phyloP scores from a whole-genome alignment of 1,140 invertebrate species.

The Spodoptera frugiperda region DNA sequence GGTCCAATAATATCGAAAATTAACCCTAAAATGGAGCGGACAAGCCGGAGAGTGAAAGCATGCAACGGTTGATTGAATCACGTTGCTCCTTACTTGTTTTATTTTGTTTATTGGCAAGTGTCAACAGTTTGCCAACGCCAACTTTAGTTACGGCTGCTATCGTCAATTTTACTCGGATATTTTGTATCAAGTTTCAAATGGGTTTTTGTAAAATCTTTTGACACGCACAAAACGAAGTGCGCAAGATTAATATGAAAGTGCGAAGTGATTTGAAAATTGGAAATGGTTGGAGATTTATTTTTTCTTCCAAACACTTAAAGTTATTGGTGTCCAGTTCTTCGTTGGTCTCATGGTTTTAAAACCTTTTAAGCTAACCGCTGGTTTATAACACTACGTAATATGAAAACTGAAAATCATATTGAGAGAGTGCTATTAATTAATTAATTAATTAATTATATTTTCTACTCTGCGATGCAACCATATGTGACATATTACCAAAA shows the following conservation, averaged over 20 bases:
- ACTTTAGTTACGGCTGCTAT: constrained; percentile 57
- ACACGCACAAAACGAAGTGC: background rate
- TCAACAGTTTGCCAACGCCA: constrained; percentile 66
- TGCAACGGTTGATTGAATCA: constrained; percentile 69
- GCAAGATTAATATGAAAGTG: background rate
- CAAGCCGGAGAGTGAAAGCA: constrained; percentile 74
- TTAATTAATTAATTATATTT: too few species aligned
- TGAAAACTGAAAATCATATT: too few species aligned
- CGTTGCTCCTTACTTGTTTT: constrained; percentile 62
- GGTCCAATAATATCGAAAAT: constrained; percentile 49
- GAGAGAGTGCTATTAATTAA: too few species aligned
- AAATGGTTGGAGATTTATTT: background rate
- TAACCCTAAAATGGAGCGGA: constrained; percentile 51
- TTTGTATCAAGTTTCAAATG: constrained; percentile 17
- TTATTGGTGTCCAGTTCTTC: too few species aligned
- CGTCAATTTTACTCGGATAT: constrained; percentile 51
- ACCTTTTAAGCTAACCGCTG: too few species aligned
- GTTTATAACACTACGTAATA: too few species aligned
- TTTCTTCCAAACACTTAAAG: background rate
- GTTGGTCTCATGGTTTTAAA: too few species aligned
- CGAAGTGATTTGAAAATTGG: background rate
- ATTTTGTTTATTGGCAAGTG: constrained; percentile 65
- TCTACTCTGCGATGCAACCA: too few species aligned
- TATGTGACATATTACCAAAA: too few species aligned
- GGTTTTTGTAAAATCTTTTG: constrained; percentile 10